A percentile compares a stretch with the other conserved stretches of the same genome.
These are phyloP conservation scores for Symphodus melops DNA, from an alignment of 2,113 vertebrate species.

Conservation along the genomic window DNA sequence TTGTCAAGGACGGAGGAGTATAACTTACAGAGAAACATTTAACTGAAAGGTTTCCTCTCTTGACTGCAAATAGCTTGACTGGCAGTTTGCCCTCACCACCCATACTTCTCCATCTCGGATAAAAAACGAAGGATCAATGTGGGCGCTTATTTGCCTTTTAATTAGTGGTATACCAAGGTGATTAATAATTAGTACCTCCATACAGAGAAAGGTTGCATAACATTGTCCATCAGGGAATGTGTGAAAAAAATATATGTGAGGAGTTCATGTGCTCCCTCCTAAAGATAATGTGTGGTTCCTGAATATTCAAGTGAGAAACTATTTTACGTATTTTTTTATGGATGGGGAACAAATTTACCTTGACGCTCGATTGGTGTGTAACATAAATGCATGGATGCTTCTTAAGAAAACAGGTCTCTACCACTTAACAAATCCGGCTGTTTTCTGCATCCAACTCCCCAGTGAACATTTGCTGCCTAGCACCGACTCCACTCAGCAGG, in stretches of 20 bases:
- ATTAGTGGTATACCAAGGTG: conserved; percentile 16
- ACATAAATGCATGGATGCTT: not conserved
- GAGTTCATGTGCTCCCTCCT: no score
- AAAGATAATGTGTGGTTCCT: not conserved
- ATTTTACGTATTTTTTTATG: no score
- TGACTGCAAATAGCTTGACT: conserved; percentile 8
- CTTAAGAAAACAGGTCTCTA: conserved; percentile 22
- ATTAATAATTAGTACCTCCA: not conserved
- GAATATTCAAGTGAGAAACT: not conserved
- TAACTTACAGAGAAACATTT: not conserved
- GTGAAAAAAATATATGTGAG: no score
- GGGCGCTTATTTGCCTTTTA: not conserved
- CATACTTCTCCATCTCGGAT: conserved; percentile 14
- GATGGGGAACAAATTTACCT: not conserved
- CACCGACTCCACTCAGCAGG: conserved; percentile 73
- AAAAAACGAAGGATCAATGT: conserved; percentile 14
- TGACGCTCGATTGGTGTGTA: conserved; percentile 1
- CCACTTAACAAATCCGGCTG: conserved; percentile 41
- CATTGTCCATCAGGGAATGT: not conserved
- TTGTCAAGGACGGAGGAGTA: not conserved
- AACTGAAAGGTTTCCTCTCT: not conserved
- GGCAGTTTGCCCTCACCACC: conserved; percentile 2
- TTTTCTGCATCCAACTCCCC: conserved; percentile 61
- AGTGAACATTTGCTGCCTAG: conserved; percentile 75
- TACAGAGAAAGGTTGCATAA: not conserved